phyloP scores from a whole-genome alignment of 2,113 vertebrate genomes.

The Pristiophorus japonicus region DNA sequence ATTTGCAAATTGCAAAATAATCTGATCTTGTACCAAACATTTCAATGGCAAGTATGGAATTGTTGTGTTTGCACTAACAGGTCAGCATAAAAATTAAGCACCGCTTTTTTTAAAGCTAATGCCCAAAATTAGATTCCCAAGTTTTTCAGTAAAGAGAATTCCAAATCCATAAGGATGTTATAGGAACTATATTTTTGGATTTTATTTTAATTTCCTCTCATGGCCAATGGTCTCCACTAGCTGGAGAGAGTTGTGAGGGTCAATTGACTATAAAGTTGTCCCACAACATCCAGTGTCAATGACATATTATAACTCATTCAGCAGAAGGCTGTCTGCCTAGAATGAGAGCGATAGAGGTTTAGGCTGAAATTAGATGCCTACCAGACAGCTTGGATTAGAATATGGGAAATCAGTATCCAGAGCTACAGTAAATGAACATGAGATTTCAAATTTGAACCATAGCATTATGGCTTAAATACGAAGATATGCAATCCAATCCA shows the following conservation, averaged over 20 bases:
- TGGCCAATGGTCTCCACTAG: neutral
- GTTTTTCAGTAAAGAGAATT: constrained; percentile 9
- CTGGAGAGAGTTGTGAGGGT: neutral
- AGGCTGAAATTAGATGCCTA: constrained; percentile 2
- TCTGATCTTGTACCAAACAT: neutral
- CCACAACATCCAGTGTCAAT: neutral
- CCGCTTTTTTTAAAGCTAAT: neutral
- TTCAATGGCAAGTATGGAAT: neutral
- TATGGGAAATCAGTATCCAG: neutral
- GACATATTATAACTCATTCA: constrained; percentile 22
- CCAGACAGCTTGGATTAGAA: neutral
- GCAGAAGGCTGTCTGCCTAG: neutral
- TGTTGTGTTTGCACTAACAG: neutral
- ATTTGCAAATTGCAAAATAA: constrained; percentile 18
- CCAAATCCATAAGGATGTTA: neutral
- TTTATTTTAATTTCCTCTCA: neutral
- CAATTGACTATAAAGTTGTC: constrained; percentile 2
- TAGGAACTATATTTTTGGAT: neutral
- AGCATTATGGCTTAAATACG: neutral
- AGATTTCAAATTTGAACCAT: neutral
- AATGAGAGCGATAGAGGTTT: neutral
- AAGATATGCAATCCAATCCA: constrained; percentile 2
- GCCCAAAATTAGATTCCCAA: neutral
- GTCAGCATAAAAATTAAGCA: constrained; percentile 5
- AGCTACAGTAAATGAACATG: neutral